Base-by-base conservation (phyloP, 92 coral and sea anemone species). In the Isaurus tuberculatus region DNA sequence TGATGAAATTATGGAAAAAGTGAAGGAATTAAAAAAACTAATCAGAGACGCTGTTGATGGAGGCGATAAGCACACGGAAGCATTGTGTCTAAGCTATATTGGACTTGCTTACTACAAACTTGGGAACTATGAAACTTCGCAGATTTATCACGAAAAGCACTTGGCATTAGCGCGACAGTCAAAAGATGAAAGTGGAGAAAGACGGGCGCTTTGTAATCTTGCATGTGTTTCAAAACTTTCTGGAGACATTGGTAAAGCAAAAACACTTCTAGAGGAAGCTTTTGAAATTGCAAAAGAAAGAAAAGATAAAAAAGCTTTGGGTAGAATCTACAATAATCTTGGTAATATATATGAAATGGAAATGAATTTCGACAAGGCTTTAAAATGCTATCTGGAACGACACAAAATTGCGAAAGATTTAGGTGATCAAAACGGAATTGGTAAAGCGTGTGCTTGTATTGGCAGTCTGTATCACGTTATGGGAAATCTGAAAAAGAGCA, bases 141-240 rank as follows among this genome's bases (percentile, higher is more conserved):
- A 74, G 57, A 88, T 89, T 22, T 94, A 94, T 87, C 99, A 97
- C 78, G 91, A 89, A 29, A 93, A 94, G 75, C 93, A 97, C 55
- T 88, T 97, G 16, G 79, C 87, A 0, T 86, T 97, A 28, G 89
- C 98, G 22, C 89, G 91, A 32, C 92, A 83, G 8, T 48, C 86
- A 19, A 92, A 92, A 67, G 92, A 97, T 70, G 90, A 77, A 22
- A 94, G 82, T 58, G 97, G 98, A n/a, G 85, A 91, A 61, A 86
- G 97, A 15, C 86, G 99, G 28, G 98, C 99, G 26, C 91, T 90
- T 57, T 85, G 99, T 53, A 97, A 97, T 70, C 65, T 97, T 33
- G 99, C 97, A 8, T 97, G 99, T 85, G 89, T 92, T 58, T 69
- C 69, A 17, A 97, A 97, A 88, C 85, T 84, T 6, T 83, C 81